phyloP scores from a whole-genome alignment of 2,888 invertebrate genomes.

The Cheiracanthium punctorium region DNA sequence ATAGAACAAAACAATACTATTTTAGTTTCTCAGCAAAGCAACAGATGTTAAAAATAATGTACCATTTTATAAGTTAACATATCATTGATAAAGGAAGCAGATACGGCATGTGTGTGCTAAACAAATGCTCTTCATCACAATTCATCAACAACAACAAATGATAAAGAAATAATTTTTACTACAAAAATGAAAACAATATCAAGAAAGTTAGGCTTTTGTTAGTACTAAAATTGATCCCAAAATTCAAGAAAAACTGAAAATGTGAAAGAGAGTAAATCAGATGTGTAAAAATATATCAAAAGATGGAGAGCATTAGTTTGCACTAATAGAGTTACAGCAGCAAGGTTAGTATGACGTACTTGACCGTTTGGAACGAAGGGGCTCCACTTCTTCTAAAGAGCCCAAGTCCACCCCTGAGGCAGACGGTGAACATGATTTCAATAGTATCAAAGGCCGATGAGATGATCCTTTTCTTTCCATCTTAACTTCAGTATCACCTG shows the following conservation, averaged over 20 bases:
- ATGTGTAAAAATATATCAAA: background rate
- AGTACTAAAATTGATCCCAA: background rate
- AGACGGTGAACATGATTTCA: constrained; percentile 69
- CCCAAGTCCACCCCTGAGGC: constrained; percentile 75
- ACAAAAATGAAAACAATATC: too few relatives aligned
- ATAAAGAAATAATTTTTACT: background rate
- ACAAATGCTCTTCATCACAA: constrained; percentile 62
- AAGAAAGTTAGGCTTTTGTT: too few relatives aligned
- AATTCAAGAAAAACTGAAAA: too few relatives aligned
- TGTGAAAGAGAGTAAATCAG: too few relatives aligned
- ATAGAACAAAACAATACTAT: too few relatives aligned
- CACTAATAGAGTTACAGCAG: constrained; percentile 47
- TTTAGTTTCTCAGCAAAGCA: too few relatives aligned
- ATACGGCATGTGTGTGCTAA: constrained; percentile 21
- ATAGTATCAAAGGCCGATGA: constrained; percentile 67
- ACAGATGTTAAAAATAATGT: too few relatives aligned
- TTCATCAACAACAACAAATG: background rate
- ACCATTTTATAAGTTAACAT: too few relatives aligned
- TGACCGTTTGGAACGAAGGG: constrained; percentile 88
- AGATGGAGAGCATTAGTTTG: constrained; percentile 63
- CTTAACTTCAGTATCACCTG: constrained; percentile 69
- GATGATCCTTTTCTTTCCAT: constrained; percentile 70
- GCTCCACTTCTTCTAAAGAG: constrained; percentile 88
- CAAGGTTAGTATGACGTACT: constrained; percentile 81
- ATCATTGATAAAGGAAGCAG: constrained; percentile 29